A percentile compares a stretch with the other conserved stretches of the same genome.
phyloP scores from a whole-genome alignment of 2,113 vertebrate genomes.

The Meriones unguiculatus region DNA sequence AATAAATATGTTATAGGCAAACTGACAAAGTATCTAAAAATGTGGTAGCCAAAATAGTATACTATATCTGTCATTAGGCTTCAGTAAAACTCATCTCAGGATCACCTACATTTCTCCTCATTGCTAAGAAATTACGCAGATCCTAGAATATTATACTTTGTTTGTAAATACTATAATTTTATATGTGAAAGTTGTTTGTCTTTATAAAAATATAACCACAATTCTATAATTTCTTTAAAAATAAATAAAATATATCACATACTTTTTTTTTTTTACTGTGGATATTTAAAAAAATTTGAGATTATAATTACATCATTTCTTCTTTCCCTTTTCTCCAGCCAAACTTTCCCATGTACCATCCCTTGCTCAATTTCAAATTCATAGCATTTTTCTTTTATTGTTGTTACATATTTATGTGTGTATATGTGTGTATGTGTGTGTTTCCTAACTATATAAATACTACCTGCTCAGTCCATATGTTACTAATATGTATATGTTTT shows the following conservation, averaged over 20 bases:
- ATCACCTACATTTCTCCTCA: background rate
- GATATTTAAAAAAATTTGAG: conserved; percentile 18
- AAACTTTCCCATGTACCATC: background rate
- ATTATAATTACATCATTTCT: background rate
- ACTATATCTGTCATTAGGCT: background rate
- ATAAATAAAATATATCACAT: background rate
- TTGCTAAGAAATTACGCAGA: conserved; percentile 48
- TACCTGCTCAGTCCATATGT: background rate
- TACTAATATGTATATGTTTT: background rate
- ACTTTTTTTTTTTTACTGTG: background rate
- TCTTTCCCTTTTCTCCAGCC: background rate
- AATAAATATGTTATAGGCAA: background rate
- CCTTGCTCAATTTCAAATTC: background rate
- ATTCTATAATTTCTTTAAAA: conserved; percentile 24
- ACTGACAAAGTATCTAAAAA: conserved; percentile 3
- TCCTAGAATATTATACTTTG: background rate
- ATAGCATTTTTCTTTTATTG: background rate
- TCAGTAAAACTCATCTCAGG: background rate
- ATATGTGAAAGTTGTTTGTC: background rate
- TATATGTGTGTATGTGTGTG: background rate
- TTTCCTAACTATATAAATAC: background rate
- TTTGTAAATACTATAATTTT: conserved; percentile 5
- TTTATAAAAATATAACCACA: conserved; percentile 16
- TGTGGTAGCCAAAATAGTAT: conserved; percentile 4
- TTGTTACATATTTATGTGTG: background rate